Evolutionary conservation across 2,113 vertebrate genomes (phyloP).

Genomic region (Melospiza georgiana): DNA sequence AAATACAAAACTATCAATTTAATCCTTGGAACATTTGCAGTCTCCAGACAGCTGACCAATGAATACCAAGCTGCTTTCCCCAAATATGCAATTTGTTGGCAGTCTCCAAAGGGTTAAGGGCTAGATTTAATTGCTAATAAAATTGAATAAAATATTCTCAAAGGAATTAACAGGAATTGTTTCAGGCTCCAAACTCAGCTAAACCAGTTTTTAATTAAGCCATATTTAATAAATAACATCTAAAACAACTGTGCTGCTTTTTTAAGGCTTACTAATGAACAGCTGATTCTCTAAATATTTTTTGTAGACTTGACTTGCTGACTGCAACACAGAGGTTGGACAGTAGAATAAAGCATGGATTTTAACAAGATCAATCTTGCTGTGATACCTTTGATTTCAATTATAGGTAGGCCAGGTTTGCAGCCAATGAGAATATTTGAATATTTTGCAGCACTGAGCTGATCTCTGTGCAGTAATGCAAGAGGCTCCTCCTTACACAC

Average conservation of each 20-base stretch:
- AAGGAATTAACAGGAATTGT: not conserved
- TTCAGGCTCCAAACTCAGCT: constrained; percentile 19
- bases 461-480: not conserved
- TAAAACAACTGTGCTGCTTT: not conserved
- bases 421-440: not conserved
- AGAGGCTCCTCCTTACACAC: not conserved
- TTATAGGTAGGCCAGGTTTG: not conserved
- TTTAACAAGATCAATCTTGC: not conserved
- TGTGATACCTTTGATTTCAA: not conserved
- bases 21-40: not conserved
- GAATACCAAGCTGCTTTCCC: not conserved
- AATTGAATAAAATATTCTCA: not conserved
- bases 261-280: not conserved
- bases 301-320: not conserved
- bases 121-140: constrained; percentile 37
- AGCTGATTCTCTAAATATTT: not conserved
- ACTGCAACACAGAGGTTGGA: not conserved
- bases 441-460: not conserved
- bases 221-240: constrained; percentile 21
- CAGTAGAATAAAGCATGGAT: not conserved
- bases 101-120: constrained; percentile 32
- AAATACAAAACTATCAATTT: not conserved
- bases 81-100: not conserved
- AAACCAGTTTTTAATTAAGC: constrained; percentile 48
- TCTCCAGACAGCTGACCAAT: not conserved